Conservation (phyloP, 1,140 invertebrate species). For the Chelonus insularis region DNA sequence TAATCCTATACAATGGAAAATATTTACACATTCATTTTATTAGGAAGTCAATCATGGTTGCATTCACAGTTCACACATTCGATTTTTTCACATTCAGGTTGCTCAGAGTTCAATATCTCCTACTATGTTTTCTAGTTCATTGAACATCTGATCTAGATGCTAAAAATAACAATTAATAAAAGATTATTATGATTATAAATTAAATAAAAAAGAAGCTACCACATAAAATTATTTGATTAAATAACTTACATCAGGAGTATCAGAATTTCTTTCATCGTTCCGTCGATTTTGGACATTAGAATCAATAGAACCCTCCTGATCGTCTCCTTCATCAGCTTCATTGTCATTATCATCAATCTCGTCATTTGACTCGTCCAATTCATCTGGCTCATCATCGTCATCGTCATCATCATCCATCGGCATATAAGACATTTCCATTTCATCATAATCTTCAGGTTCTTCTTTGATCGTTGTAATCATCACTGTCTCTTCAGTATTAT, state of each 20-base stretch:
- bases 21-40: constrained; percentile 20
- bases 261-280: constrained; percentile 14
- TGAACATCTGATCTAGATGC: constrained; percentile 56
- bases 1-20: constrained; percentile 12
- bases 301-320: constrained; percentile 5
- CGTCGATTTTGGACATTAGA: constrained; percentile 4
- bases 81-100: too few relatives aligned
- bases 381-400: constrained; percentile 47
- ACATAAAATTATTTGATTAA: too few relatives aligned
- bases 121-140: constrained; percentile 48
- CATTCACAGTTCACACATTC: too few relatives aligned
- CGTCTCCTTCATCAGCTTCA: constrained; percentile 43
- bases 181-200: constrained; percentile 13
- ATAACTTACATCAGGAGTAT: constrained; percentile 47
- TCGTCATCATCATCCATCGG: constrained; percentile 35
- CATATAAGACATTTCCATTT: constrained; percentile 41
- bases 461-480: constrained; percentile 52
- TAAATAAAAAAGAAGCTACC: not conserved
- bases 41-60: constrained; percentile 22
- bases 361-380: constrained; percentile 42
- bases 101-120: constrained; percentile 44
- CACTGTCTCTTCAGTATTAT: constrained; percentile 34
- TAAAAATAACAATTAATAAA: constrained; percentile 37
- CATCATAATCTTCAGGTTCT: constrained; percentile 55
- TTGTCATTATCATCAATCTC: constrained; percentile 44